Conservation (phyloP, 2,113 vertebrate genomes). For the Catharus fuscescens region DNA sequence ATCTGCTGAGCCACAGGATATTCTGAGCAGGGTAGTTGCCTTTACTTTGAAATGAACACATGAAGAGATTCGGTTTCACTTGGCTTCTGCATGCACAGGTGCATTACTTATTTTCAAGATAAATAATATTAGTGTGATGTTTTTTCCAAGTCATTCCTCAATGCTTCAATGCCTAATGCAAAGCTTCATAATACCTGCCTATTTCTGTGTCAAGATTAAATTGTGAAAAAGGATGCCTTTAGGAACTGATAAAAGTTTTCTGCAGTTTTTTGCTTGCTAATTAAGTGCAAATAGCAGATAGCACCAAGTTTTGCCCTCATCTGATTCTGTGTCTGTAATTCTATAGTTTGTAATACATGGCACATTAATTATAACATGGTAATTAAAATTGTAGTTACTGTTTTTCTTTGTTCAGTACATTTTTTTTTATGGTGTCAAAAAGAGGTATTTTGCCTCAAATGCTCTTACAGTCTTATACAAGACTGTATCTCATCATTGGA, state of each 20-base stretch:
- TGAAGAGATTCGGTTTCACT: background rate
- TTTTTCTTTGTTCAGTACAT: background rate
- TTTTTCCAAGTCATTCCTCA: background rate
- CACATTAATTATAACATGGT: background rate
- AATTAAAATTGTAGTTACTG: constrained; percentile 42
- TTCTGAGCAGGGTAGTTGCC: constrained; percentile 17
- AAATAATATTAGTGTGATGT: background rate
- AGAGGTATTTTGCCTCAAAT: background rate
- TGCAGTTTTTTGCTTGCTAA: background rate
- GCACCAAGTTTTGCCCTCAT: background rate
- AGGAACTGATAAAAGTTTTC: background rate
- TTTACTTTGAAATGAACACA: background rate
- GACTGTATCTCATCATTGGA: background rate
- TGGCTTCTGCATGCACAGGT: background rate
- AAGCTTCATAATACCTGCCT: background rate
- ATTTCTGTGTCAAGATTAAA: background rate
- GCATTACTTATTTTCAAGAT: background rate
- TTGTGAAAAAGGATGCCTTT: background rate
- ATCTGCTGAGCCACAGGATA: constrained; percentile 38
- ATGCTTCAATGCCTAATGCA: background rate
- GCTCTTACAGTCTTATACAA: background rate
- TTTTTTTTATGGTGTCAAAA: background rate
- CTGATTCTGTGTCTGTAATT: background rate
- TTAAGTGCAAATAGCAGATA: constrained; percentile 6
- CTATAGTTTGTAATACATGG: background rate